Evolutionary conservation across 2,797 vertebrate genomes (phyloP).

Genomic region (Oophaga sylvatica): DNA sequence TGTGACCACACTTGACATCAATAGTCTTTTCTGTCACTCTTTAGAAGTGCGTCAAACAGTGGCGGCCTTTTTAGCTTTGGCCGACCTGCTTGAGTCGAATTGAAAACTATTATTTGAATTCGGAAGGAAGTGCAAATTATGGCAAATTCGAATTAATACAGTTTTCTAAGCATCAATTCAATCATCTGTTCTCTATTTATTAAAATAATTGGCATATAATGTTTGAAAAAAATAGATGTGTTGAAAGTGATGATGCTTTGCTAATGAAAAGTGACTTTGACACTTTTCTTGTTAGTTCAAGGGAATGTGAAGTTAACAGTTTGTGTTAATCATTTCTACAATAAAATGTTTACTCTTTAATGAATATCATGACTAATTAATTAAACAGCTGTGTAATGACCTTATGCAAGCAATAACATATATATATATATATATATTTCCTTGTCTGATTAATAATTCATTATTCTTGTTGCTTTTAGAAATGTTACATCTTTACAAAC

Average conservation of each 20-base stretch:
- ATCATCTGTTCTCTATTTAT: neutral
- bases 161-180: too few relatives aligned
- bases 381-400: slow-evolving; percentile 51
- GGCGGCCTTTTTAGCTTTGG: too few relatives aligned
- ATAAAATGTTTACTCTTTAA: slow-evolving; percentile 40
- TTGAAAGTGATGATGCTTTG: neutral
- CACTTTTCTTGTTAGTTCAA: neutral
- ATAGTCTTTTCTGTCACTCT: too few relatives aligned
- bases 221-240: neutral
- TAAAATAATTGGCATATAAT: neutral
- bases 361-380: slow-evolving; percentile 53
- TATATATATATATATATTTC: slow-evolving; percentile 23
- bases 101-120: too few relatives aligned
- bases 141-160: too few relatives aligned
- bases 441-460: slow-evolving; percentile 50
- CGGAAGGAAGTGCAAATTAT: too few relatives aligned
- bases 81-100: too few relatives aligned
- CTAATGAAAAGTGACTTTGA: slow-evolving; percentile 17
- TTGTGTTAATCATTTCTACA: slow-evolving; percentile 12
- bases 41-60: too few relatives aligned
- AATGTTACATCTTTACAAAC: slow-evolving; percentile 18
- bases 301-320: neutral
- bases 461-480: slow-evolving; percentile 34
- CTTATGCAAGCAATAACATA: slow-evolving; percentile 21
- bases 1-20: too few relatives aligned